A percentile compares a stretch with the other conserved stretches of the same genome.
Conservation (phyloP, 1,140 invertebrate genomes). For the Drosophila melanogaster region Release_6_plus_ISO1_MT NT_037436.4:21265001-21265500, state of each 20-base stretch:
- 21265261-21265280: slow-evolving; percentile 52
- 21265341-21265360: slow-evolving; percentile 82
- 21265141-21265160: background rate
- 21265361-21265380: slow-evolving; percentile 73
- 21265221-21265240: slow-evolving; percentile 25
- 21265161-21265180: background rate
- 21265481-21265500: slow-evolving; percentile 59
- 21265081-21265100: slow-evolving; percentile 81
- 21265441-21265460: slow-evolving; percentile 40
- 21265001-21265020: slow-evolving; percentile 28
- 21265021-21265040: slow-evolving; percentile 41
- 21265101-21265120: slow-evolving; percentile 61
- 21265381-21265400: slow-evolving; percentile 14
- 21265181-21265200: slow-evolving; percentile 7
- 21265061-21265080: slow-evolving; percentile 80
- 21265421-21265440: slow-evolving; percentile 35
- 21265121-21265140: slow-evolving; percentile 54
- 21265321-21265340: slow-evolving; percentile 83
- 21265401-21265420: slow-evolving; percentile 37
- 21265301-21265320: slow-evolving; percentile 82
- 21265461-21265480: slow-evolving; percentile 51
- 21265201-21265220: slow-evolving; percentile 50
- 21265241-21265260: slow-evolving; percentile 37
- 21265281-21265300: slow-evolving; percentile 73
- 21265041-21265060: slow-evolving; percentile 55